Evolutionary conservation across 2,113 vertebrate genomes (phyloP).

Genomic region (Calidris pugnax): DNA sequence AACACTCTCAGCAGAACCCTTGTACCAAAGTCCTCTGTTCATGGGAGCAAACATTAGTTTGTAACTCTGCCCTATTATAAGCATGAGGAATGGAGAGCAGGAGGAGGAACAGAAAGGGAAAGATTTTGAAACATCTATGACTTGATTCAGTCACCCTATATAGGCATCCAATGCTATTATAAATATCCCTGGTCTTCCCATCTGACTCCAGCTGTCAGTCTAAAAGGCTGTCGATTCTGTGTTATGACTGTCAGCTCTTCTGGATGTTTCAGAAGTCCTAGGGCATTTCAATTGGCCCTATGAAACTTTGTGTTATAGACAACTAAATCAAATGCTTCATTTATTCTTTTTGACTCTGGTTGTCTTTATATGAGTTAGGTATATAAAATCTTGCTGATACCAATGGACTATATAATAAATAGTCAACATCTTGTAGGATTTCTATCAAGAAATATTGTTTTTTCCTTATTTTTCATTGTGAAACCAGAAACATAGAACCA

Average conservation of each 20-base stretch:
- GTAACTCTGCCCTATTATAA: background rate
- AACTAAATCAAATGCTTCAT: fast-evolving
- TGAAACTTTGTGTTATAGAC: background rate
- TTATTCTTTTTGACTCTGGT: background rate
- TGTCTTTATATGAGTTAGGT: background rate
- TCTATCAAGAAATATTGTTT: background rate
- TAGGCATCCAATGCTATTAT: fast-evolving
- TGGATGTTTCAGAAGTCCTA: background rate
- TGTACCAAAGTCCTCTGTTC: background rate
- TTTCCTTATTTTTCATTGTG: background rate
- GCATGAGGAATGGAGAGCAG: background rate
- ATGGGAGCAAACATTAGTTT: background rate
- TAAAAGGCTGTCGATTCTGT: background rate
- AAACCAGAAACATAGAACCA: background rate
- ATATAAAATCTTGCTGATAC: background rate
- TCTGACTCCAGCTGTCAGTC: background rate
- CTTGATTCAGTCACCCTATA: background rate
- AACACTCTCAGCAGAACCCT: background rate
- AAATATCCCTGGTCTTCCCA: background rate
- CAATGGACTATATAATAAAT: background rate
- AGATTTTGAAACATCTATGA: background rate
- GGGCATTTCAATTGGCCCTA: background rate
- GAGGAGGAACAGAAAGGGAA: background rate
- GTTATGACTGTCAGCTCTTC: background rate
- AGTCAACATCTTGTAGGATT: background rate